phyloP scores from a whole-genome alignment of 2,113 vertebrate genomes.

The Takifugu flavidus region DNA sequence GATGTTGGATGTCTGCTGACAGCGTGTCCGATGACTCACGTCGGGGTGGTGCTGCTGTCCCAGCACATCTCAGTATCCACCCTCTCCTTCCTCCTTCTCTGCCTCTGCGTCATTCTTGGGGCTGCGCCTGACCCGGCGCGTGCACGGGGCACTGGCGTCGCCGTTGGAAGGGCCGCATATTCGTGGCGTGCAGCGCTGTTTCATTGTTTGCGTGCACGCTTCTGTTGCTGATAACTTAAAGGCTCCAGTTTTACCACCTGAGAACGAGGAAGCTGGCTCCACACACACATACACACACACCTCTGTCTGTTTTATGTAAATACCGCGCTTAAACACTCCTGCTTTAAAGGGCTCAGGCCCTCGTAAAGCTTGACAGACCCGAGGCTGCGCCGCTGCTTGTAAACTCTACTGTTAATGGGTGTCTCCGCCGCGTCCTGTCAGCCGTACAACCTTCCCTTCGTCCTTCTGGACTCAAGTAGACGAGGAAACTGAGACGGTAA shows the following conservation, averaged over 20 bases:
- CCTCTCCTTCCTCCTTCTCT: neutral
- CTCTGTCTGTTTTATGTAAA: constrained; percentile 59
- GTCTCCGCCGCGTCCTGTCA: constrained; percentile 39
- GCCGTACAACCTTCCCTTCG: constrained; percentile 45
- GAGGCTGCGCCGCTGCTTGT: constrained; percentile 31
- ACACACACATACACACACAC: constrained; percentile 15
- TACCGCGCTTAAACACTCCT: constrained; percentile 58
- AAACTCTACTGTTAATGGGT: constrained; percentile 59
- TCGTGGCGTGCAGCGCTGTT: neutral
- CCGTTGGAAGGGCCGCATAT: neutral
- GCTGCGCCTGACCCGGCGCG: constrained; percentile 17
- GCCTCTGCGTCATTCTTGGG: constrained; percentile 17
- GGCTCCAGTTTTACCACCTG: constrained; percentile 13
- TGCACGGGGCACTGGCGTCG: too few species aligned
- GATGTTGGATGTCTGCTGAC: constrained; percentile 63
- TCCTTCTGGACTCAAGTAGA: constrained; percentile 32
- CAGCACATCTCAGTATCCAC: constrained; percentile 45
- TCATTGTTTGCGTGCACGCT: neutral
- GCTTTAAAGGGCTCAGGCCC: constrained; percentile 46
- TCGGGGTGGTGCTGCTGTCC: constrained; percentile 55
- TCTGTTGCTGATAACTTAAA: neutral
- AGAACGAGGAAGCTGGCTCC: constrained; percentile 7
- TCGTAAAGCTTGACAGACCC: constrained; percentile 62
- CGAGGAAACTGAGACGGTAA: neutral
- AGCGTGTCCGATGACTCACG: constrained; percentile 61